Base-by-base conservation (phyloP, 2,888 invertebrate species). In the Melinaea menophilus region DNA sequence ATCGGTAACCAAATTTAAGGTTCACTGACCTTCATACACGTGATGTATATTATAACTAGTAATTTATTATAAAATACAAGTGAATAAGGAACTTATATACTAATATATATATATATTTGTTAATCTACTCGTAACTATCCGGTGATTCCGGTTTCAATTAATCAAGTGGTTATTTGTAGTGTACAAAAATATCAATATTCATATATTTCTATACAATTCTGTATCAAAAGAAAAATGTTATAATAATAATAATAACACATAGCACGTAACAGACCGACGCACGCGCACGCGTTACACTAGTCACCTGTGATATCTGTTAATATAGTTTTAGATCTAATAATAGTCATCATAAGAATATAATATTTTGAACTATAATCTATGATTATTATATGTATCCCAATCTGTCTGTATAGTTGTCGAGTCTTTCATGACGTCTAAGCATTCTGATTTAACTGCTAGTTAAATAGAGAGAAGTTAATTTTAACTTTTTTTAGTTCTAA, bases 141-240 rank as follows among this genome's bases (percentile, higher is more conserved):
- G 73, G 75, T 62, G 72, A 75, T 72, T 73, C 74, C 41, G 70
- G 66, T 66, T 65, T 61, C 67, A 72, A 75, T 71, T 69, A 67
- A 71, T 71, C 66, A 75, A 78, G 74, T 22, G 22, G 22, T 22
- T 22, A 22, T 22, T 22, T 22, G 22, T 22, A 22, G 79, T 80
- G 88, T 88, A 89, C 79, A 89, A 89, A 89, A 89, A 88, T 88
- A 89, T 88, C 71, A 72, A 84, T 75, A 81, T 22, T 22, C 22
- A 22, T 22, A 22, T 22, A 22, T 22, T 22, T 22, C 22, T 22
- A 22, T 22, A 22, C 22, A 22, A 22, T 22, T 22, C 22, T 22
- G 22, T 22, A 22, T 22, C 22, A 22, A 22, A 22, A 22, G 22
- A 22, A 22, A 22, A 22, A 22, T 22, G 22, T 22, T 22, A 22